Percentiles rank a stretch among this genome's conserved stretches.
Evolutionary conservation across 2,113 vertebrate species (phyloP).

Genomic region (Pongo abelii): DNA sequence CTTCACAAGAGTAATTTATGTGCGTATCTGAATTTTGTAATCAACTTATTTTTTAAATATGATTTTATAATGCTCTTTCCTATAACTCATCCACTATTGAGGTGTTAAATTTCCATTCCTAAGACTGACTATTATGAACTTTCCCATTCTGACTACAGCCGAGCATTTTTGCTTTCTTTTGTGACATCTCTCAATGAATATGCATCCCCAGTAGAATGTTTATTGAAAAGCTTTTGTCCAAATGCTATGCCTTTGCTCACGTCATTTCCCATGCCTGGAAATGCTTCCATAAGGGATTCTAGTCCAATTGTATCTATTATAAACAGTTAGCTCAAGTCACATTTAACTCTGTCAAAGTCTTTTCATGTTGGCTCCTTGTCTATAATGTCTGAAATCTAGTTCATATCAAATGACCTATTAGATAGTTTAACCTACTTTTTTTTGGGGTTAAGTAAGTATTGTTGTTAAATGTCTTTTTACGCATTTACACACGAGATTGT

Average conservation of each 20-base stretch:
- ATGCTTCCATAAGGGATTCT: not conserved
- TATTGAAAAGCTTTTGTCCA: not conserved
- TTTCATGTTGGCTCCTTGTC: not conserved
- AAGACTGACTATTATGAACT: not conserved
- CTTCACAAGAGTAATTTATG: not conserved
- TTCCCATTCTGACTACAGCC: not conserved
- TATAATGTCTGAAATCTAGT: not conserved
- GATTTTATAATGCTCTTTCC: not conserved
- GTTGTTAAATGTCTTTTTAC: fast-evolving
- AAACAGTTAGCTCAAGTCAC: not conserved
- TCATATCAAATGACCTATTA: not conserved
- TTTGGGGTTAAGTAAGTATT: not conserved
- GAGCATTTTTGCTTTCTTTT: not conserved
- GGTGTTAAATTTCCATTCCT: not conserved
- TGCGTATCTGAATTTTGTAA: not conserved
- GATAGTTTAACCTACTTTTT: not conserved
- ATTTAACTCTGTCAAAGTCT: not conserved
- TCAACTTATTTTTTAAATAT: not conserved
- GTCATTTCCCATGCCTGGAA: not conserved
- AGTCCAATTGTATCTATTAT: not conserved
- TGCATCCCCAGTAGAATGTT: not conserved
- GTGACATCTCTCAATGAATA: not conserved
- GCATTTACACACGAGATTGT: not conserved
- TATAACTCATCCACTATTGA: not conserved
- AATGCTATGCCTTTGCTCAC: not conserved